phyloP scores from a whole-genome alignment of 2,888 invertebrate genomes.

The Plagiodera versicolora region DNA sequence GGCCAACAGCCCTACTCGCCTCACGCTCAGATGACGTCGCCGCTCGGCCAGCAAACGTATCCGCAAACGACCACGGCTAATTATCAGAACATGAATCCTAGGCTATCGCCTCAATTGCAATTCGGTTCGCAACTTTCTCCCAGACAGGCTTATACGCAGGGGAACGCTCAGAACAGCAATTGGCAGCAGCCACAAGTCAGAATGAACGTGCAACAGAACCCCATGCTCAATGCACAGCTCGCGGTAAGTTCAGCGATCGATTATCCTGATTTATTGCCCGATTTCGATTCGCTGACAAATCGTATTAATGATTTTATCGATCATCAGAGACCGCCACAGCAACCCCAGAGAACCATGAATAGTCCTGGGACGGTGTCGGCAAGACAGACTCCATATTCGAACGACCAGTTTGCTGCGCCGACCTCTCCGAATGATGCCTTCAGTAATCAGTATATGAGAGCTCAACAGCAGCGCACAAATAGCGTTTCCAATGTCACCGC shows the following conservation, averaged over 20 bases:
- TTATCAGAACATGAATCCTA: constrained; percentile 46
- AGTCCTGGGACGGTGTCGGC: constrained; percentile 59
- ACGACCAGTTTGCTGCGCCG: constrained; percentile 57
- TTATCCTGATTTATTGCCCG: background rate
- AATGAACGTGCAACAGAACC: constrained; percentile 78
- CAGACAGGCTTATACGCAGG: constrained; percentile 51
- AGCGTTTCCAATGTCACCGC: constrained; percentile 62
- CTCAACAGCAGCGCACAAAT: constrained; percentile 63
- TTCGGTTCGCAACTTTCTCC: constrained; percentile 62
- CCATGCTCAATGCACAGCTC: constrained; percentile 85
- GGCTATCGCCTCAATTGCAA: constrained; percentile 62
- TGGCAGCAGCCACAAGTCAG: constrained; percentile 58
- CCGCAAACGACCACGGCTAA: constrained; percentile 47
- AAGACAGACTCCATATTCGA: constrained; percentile 61
- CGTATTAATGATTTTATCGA: too few species aligned
- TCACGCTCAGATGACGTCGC: constrained; percentile 55
- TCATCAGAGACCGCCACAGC: constrained; percentile 44
- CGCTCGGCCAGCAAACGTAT: constrained; percentile 49
- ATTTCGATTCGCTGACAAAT: background rate
- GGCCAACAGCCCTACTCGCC: constrained; percentile 55
- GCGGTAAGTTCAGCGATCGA: constrained; percentile 62
- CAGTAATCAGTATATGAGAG: constrained; percentile 57
- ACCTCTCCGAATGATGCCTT: constrained; percentile 59
- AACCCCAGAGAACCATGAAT: constrained; percentile 54
- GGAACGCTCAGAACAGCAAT: constrained; percentile 35